These are phyloP conservation scores for Anas platyrhynchos DNA, from an alignment of 2,113 vertebrate species.

Conservation along the genomic window DNA sequence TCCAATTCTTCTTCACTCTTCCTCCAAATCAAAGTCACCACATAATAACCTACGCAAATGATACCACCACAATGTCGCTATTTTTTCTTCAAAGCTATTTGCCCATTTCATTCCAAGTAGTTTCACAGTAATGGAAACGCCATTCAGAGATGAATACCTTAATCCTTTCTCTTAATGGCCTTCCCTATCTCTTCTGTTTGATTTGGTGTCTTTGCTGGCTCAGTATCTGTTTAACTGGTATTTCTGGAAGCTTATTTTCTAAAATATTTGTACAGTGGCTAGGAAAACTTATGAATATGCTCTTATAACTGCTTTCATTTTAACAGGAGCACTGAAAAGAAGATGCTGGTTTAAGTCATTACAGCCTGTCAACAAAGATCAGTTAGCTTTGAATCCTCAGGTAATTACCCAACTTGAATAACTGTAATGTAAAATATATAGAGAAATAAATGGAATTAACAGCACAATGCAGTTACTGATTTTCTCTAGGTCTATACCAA, in stretches of 20 bases:
- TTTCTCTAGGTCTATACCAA: neutral
- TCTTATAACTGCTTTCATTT: neutral
- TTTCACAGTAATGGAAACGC: slow-evolving; percentile 49
- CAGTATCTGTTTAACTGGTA: slow-evolving; percentile 1
- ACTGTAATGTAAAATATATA: neutral
- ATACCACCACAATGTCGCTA: neutral
- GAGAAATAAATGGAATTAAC: slow-evolving; percentile 10
- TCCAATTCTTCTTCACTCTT: slow-evolving; percentile 23
- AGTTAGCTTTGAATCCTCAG: neutral
- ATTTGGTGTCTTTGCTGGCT: slow-evolving; percentile 12
- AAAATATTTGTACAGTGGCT: neutral
- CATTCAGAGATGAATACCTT: slow-evolving; percentile 58
- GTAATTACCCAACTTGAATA: neutral
- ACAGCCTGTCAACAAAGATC: neutral
- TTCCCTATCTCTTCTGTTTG: slow-evolving; percentile 8
- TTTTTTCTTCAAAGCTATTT: slow-evolving; percentile 47
- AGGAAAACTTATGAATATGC: neutral
- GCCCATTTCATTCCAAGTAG: slow-evolving; percentile 41
- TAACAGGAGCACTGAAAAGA: rapidly evolving
- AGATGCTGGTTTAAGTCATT: neutral
- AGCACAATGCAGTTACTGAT: neutral
- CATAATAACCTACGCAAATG: slow-evolving; percentile 43
- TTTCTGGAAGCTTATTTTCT: slow-evolving; percentile 11
- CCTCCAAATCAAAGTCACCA: slow-evolving; percentile 33
- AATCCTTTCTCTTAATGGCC: slow-evolving; percentile 18